A percentile compares a stretch with the other conserved stretches of the same genome.
Conservation (phyloP, 2,113 vertebrate genomes). For the Chionomys nivalis region DNA sequence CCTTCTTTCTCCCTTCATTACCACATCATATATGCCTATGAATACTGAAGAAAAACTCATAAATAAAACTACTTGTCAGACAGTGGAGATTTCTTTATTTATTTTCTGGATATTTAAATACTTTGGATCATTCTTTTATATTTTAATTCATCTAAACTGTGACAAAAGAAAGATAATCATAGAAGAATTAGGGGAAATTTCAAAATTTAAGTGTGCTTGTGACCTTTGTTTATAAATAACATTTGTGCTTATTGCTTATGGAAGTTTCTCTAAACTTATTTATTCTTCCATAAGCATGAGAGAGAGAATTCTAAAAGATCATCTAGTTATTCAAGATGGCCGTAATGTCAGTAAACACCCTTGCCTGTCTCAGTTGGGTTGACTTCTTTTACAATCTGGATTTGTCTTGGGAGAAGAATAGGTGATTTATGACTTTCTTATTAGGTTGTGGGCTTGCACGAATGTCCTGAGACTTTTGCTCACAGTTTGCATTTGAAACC, state of each 20-base stretch:
- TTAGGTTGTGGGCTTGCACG: not conserved
- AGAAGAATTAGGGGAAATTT: not conserved
- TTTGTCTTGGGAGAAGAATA: not conserved
- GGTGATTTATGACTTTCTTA: not conserved
- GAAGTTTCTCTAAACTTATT: not conserved
- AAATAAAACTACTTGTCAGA: not conserved
- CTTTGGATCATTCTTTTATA: not conserved
- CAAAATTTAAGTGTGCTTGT: not conserved
- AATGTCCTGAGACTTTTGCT: not conserved
- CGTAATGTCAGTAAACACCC: not conserved
- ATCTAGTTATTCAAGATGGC: not conserved
- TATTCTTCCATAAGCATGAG: not conserved
- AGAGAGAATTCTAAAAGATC: not conserved
- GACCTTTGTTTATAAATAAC: not conserved
- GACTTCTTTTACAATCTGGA: not conserved
- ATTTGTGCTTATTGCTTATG: not conserved
- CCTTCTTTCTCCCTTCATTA: no score
- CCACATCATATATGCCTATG: not conserved
- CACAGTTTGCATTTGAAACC: not conserved
- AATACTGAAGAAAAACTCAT: not conserved
- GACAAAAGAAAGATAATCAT: conserved; percentile 23
- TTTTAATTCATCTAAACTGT: not conserved
- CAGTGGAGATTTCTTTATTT: not conserved
- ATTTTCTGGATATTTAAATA: conserved; percentile 14
- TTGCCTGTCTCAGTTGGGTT: not conserved